phyloP scores from a whole-genome alignment of 2,797 vertebrate genomes.

The Xenops minutus region DNA sequence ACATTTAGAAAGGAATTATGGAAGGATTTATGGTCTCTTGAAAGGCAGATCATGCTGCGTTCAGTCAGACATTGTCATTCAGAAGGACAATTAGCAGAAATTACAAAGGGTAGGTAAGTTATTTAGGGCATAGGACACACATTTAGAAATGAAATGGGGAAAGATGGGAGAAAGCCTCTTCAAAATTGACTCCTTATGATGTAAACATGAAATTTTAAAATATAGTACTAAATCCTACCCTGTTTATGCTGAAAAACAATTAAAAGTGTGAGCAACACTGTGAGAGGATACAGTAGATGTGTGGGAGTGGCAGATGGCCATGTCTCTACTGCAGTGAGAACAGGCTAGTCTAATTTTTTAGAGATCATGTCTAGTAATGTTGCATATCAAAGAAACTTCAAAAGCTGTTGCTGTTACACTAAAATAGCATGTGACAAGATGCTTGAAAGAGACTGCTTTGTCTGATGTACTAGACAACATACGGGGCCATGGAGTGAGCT shows the following conservation, averaged over 20 bases:
- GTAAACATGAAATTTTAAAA: neutral
- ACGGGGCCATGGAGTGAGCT: neutral
- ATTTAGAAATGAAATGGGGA: neutral
- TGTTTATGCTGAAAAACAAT: neutral
- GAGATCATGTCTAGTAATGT: neutral
- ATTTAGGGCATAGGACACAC: neutral
- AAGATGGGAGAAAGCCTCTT: neutral
- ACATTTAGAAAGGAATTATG: neutral
- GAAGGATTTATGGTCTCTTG: neutral
- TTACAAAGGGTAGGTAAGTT: neutral
- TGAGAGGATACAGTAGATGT: neutral
- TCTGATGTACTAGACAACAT: neutral
- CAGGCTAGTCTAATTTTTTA: neutral
- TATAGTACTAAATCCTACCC: neutral
- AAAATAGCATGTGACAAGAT: neutral
- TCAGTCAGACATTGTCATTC: neutral
- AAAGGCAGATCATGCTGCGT: neutral
- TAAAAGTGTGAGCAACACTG: neutral
- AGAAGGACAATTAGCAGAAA: neutral
- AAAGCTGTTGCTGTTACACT: neutral
- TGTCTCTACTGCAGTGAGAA: neutral
- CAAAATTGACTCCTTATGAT: neutral
- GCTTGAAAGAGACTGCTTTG: neutral
- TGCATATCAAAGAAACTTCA: neutral
- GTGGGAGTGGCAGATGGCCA: neutral